Evolutionary conservation across 2,888 invertebrate genomes (phyloP).

Genomic region (Dicranocentrus wangi): DNA sequence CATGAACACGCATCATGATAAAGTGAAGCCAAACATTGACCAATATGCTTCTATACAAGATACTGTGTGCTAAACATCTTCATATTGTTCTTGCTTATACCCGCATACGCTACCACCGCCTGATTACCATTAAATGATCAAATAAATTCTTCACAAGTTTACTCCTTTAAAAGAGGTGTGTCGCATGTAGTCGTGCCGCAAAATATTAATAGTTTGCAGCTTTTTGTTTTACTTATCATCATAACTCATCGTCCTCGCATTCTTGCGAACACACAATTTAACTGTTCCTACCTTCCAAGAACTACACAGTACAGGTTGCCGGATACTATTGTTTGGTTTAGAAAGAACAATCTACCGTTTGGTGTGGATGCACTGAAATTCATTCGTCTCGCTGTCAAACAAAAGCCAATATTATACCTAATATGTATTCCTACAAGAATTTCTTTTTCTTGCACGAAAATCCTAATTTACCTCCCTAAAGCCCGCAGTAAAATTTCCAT

Average conservation of each 20-base stretch:
- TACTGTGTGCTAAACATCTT: not conserved
- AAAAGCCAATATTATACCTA: too few species aligned
- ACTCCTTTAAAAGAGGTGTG: conserved; percentile 36
- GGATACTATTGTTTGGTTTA: too few species aligned
- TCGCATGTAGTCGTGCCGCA: conserved; percentile 31
- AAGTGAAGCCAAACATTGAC: too few species aligned
- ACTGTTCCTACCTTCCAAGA: conserved; percentile 4
- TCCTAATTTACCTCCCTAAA: too few species aligned
- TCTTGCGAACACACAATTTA: conserved; percentile 16
- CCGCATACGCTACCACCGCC: not conserved
- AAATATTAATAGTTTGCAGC: conserved; percentile 42
- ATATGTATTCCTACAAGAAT: not conserved
- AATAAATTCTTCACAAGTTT: conserved; percentile 25
- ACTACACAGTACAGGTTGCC: too few species aligned
- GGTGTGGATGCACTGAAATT: too few species aligned
- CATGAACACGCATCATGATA: too few species aligned
- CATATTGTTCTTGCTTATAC: conserved; percentile 16
- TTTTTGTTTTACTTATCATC: conserved; percentile 45
- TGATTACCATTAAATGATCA: conserved; percentile 40
- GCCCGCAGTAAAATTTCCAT: not conserved
- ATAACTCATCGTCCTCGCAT: conserved; percentile 41
- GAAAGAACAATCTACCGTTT: too few species aligned
- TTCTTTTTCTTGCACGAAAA: too few species aligned
- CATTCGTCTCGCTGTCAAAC: too few species aligned
- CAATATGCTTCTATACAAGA: too few species aligned